Evolutionary conservation across 1,140 invertebrate species (phyloP), one percentile per base, ranked within the genome.

Genomic region (Lepidostoma basale): DNA sequence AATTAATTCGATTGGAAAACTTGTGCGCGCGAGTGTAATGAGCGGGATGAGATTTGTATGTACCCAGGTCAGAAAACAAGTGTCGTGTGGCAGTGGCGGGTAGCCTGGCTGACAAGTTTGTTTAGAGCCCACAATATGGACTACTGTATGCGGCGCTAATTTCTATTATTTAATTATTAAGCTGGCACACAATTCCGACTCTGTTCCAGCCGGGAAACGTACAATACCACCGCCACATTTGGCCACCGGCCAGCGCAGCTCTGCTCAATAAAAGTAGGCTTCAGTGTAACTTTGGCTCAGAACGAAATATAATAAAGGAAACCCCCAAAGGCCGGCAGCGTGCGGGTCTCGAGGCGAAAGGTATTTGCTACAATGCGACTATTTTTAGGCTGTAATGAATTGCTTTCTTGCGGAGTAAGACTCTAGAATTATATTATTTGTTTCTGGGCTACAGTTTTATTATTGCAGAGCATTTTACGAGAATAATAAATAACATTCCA

Each of bases 101-200:
- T n/a, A n/a, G n/a, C n/a, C 33, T n/a, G 33, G 9, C 33, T 36
- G 5, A 36, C 10, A 54, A 54, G 49, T 54, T 54, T 30, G 49
- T 33, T 16, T 28, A 8, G 26, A n/a, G 49, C 8, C 26, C 49
- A 54, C 47, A 52, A 52, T 26, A 52, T 12, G 25, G n/a, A 14
- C 49, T 14, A n/a, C 14, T 5, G n/a, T 54, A 28, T 28, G 49
- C 58, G 26, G 14, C 40, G 25, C 20, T 44, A 62, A 62, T 62
- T 44, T 62, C 58, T 62, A 44, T 62, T 62, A 62, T 62, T 62
- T 62, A 44, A 62, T 62, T 62, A 59, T 22, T 39, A 42, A 59
- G 12, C 22, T 22, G 16, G 56, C 58, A 28, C 23, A 62, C 58
- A 28, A 26, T 28, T 25, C 20, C 9, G 40, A 40, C 39, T 45